These are phyloP conservation scores for Laticauda laticaudata DNA, from an alignment of 2,113 vertebrate genomes.

Conservation along the genomic window DNA sequence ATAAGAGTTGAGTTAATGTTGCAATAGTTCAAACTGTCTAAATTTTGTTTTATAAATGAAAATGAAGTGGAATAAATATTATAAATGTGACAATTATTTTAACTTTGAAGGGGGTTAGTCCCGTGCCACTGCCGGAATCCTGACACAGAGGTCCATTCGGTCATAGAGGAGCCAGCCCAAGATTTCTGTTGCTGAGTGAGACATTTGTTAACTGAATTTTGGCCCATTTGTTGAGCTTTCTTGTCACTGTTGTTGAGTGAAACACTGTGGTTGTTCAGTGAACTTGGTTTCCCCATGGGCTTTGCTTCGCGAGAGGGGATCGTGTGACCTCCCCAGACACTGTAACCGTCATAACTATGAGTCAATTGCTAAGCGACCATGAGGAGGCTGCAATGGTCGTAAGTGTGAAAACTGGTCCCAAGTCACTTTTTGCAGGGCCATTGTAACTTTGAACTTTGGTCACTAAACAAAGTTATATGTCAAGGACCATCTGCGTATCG, in stretches of 20 bases:
- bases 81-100: constrained; percentile 82
- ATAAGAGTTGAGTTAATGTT: constrained; percentile 70
- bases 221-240: not conserved
- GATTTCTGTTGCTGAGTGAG: not conserved
- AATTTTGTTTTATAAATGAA: constrained; percentile 78
- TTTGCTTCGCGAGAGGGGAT: not conserved
- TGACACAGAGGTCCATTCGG: not conserved
- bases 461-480: not conserved
- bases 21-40: constrained; percentile 75
- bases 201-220: not conserved
- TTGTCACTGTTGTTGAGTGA: not conserved
- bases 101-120: too few species aligned
- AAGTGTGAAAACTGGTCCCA: not conserved
- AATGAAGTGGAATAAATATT: constrained; percentile 73
- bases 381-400: not conserved
- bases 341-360: not conserved
- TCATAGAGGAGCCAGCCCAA: not conserved
- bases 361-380: not conserved
- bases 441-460: not conserved
- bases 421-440: not conserved
- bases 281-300: not conserved
- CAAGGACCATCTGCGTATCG: not conserved
- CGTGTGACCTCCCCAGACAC: not conserved
- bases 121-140: too few species aligned
- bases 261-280: not conserved